Conservation (phyloP, 2,113 vertebrate species). For the Emydocephalus ijimae region DNA sequence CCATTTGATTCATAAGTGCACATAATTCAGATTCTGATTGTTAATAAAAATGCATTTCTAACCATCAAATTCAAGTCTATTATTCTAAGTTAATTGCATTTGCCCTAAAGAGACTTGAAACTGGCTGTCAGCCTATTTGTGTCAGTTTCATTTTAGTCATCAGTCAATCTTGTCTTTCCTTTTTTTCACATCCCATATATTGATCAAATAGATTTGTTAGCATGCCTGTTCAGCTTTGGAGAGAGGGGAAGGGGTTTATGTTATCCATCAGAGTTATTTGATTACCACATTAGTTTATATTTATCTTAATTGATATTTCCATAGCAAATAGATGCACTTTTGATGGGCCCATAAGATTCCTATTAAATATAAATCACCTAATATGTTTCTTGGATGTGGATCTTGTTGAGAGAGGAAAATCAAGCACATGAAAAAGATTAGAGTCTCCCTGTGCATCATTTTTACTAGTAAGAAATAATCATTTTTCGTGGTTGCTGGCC, state of each 20-base stretch:
- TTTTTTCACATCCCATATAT: conserved; percentile 71
- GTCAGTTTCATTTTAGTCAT: conserved; percentile 78
- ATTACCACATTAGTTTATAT: conserved; percentile 59
- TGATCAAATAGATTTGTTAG: conserved; percentile 76
- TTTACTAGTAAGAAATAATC: not conserved
- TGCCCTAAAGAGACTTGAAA: conserved; percentile 82
- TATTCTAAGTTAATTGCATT: conserved; percentile 87
- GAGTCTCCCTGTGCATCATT: not conserved
- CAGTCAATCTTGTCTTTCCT: conserved; percentile 77
- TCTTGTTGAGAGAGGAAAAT: not conserved
- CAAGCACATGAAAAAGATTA: not conserved
- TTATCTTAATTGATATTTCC: conserved; percentile 71
- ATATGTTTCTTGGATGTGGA: conserved; percentile 39
- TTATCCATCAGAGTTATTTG: conserved; percentile 65
- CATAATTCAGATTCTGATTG: conserved; percentile 74
- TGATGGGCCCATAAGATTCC: conserved; percentile 56
- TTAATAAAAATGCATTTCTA: conserved; percentile 82
- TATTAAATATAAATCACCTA: conserved; percentile 54
- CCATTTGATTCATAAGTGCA: conserved; percentile 74
- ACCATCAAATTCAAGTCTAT: conserved; percentile 82
- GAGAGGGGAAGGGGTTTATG: conserved; percentile 47
- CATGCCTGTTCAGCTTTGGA: conserved; percentile 59
- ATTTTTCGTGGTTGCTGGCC: not conserved
- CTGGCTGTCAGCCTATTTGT: conserved; percentile 81
- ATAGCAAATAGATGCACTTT: conserved; percentile 62